Evolutionary conservation across 2,113 vertebrate species (phyloP), one percentile per base, ranked within the genome.

Genomic region (Seriola quinqueradiata): DNA sequence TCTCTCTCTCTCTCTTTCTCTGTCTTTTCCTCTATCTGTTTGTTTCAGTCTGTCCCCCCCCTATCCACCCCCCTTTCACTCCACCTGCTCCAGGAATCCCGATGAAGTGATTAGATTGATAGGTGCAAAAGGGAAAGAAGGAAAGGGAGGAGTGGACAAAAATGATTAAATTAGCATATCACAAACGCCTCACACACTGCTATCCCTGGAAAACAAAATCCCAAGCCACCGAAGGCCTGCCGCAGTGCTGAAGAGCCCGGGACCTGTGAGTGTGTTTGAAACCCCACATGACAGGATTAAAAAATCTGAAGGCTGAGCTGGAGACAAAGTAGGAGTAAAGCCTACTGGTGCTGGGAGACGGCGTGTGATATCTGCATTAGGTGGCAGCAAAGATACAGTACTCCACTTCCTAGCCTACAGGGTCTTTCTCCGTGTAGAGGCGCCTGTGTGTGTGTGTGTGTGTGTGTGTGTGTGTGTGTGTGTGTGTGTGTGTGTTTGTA

Each of bases 361-460:
- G 85, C 67, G 46, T 93, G 90, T 86, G 88, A 85, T 92, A 81
- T 91, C 92, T 94, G 94, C 95, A 92, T 95, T 96, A 96, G 95
- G 95, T 95, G 95, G 95, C 95, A 96, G 95, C 95, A 96, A 94
- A 95, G 95, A 94, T 94, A 93, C 95, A 94, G 88, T 92, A 75
- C 92, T 93, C 79, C 34, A 36, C 74, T 85, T 71, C 57, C 60
- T 12, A 40, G 70, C 55, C 78, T 38, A 61, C 61, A n/a, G 69
- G 78, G 74, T 65, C 72, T 71, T 48, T 54, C 67, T 60, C 57
- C 6, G 9, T 68, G 68, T 59, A 34, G 68, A 42, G 40, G 2
- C 48, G n/a, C 8, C 10, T 60, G 16, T 66, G 59, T 81, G 58
- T 69, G 17, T 83, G 42, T 82, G 21, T 79, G 48, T 34, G 25